Conservation (phyloP, 2,113 vertebrate species). For the Anseranas semipalmata region DNA sequence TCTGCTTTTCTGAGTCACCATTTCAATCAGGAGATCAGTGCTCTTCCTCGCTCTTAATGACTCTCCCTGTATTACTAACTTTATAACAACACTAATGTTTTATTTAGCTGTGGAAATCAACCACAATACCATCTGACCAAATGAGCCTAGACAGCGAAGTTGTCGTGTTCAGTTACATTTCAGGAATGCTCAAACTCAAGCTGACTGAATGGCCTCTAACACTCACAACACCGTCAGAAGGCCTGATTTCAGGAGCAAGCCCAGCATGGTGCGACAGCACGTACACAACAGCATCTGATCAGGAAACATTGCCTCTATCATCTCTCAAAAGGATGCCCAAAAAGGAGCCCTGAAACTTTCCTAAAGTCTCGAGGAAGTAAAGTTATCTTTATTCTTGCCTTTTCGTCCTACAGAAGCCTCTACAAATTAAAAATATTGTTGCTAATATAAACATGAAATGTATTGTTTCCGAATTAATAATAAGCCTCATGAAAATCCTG, state of each 20-base stretch:
- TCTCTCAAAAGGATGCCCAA: not conserved
- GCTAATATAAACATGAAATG: not conserved
- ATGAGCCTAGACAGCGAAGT: not conserved
- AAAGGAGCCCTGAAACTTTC: not conserved
- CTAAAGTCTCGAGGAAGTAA: not conserved
- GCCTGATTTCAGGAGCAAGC: not conserved
- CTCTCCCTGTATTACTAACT: not conserved
- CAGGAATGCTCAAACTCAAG: not conserved
- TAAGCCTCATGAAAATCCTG: not conserved
- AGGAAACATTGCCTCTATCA: not conserved
- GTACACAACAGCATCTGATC: not conserved
- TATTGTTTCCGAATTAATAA: not conserved
- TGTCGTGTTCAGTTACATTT: not conserved
- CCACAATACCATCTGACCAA: not conserved
- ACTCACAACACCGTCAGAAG: not conserved
- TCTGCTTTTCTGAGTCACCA: not conserved
- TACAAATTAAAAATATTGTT: not conserved
- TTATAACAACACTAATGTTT: not conserved
- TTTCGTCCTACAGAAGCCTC: not conserved
- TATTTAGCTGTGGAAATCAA: not conserved
- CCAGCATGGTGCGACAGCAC: rapidly evolving
- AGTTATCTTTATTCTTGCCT: not conserved
- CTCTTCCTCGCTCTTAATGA: not conserved
- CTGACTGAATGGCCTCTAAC: not conserved
- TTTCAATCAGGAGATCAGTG: not conserved